Conservation (phyloP, 2,888 invertebrate genomes). For the Scotopteryx bipunctaria region DNA sequence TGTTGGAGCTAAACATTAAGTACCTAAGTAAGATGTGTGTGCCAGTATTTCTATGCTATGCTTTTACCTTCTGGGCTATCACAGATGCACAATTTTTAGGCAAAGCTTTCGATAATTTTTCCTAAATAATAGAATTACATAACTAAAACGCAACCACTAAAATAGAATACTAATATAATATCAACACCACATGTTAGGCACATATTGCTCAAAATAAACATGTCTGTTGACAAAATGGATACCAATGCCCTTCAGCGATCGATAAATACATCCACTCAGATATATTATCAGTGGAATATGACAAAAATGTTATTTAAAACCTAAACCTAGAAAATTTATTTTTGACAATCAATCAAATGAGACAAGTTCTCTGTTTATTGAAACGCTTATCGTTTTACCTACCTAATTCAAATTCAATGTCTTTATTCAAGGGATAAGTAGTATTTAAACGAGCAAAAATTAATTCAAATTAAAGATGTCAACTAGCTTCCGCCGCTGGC, state of each 20-base stretch:
- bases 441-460: no score
- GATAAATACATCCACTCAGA: constrained; percentile 30
- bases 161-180: not conserved
- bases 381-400: no score
- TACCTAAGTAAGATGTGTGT: not conserved
- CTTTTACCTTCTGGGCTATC: not conserved
- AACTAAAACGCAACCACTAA: not conserved
- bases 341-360: no score
- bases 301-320: no score
- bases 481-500: no score
- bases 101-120: no score
- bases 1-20: not conserved
- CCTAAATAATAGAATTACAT: not conserved
- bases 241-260: constrained; percentile 29
- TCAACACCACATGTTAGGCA: not conserved
- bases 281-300: constrained; percentile 30
- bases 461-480: no score
- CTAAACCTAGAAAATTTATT: no score
- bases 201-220: not conserved
- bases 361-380: no score
- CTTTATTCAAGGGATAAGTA: no score
- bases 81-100: no score
- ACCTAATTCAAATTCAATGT: no score
- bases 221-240: not conserved
- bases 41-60: not conserved